Conservation (phyloP, 2,113 vertebrate genomes). For the Ageneiosus marmoratus region DNA sequence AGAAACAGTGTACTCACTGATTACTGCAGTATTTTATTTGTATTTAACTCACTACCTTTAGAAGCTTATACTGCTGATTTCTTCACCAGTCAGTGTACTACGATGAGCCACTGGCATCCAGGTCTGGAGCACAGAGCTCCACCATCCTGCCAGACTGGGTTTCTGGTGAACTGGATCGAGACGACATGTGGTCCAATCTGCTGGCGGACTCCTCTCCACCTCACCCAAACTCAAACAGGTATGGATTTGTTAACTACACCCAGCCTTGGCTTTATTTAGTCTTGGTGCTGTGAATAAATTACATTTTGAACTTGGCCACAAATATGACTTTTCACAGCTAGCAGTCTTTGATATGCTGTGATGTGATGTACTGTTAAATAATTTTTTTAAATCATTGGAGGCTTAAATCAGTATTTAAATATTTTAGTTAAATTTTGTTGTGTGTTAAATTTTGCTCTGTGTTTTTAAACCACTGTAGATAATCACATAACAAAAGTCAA, state of each 20-base stretch:
- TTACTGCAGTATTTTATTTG: neutral
- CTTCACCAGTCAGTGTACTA: constrained; percentile 84
- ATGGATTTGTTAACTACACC: neutral
- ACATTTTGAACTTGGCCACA: neutral
- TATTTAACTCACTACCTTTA: neutral
- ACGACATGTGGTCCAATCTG: constrained; percentile 64
- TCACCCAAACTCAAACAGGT: constrained; percentile 60
- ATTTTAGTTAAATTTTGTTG: neutral
- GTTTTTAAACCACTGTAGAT: neutral
- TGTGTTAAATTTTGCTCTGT: neutral
- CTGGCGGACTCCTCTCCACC: constrained; percentile 61
- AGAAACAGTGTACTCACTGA: neutral
- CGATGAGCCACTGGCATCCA: constrained; percentile 77
- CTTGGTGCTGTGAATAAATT: neutral
- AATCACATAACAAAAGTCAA: neutral
- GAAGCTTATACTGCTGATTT: neutral
- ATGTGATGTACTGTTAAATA: neutral
- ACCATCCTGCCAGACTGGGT: constrained; percentile 80
- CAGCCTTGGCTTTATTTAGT: neutral
- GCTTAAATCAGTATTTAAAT: neutral
- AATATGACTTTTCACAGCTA: neutral
- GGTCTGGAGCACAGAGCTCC: constrained; percentile 47
- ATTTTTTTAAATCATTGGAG: neutral
- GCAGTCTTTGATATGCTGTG: too few species aligned
- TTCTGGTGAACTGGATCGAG: constrained; percentile 72